Evolutionary conservation across 2,113 vertebrate species (phyloP), one percentile per base, ranked within the genome.

Genomic region (Pachypanchax playfairii): DNA sequence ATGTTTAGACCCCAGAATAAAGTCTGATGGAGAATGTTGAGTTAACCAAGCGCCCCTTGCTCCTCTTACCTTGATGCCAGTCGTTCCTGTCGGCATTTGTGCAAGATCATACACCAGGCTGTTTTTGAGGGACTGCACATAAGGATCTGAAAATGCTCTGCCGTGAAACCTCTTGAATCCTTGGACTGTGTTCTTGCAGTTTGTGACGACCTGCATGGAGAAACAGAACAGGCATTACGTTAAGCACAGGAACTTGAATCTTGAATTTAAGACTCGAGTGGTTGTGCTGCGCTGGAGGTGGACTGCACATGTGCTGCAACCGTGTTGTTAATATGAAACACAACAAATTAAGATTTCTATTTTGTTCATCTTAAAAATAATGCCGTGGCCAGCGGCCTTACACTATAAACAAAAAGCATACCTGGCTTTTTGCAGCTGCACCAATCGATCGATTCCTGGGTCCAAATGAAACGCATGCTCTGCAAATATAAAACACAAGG

Each of bases 111-210:
- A 99, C 6, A 95, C 94, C 78, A 97, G 88, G 73, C 89, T 94
- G 63, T 93, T 89, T 90, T 94, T 96, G 89, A 95, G 85, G 77
- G 85, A 89, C 77, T 97, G 94, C 89, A 98, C 93, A 91, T 90
- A 96, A 0, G 95, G 96, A 90, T 99, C 97, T 66, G 95, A 93
- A 85, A 95, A 97, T 12, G 94, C 94, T 77, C 96, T 91, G 56
- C 96, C 97, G 90, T 98, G 97, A 89, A 98, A 95, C 90, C 93
- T 93, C 91, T 98, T 99, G 92, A 99, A 98, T 54, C 96, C 96
- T 77, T 98, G 96, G 72, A 99, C 93, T 68, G 96, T 97, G 89
- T 99, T 99, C 91, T 97, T 97, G 88, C 92, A 94, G 91, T 99
- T 95, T 86, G 96, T 96, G 89, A 98, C 95, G 22, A 97, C 80